Evolutionary conservation across 2,888 invertebrate species (phyloP), one percentile per base, ranked within the genome.

Genomic region (Iphiclides podalirius): DNA sequence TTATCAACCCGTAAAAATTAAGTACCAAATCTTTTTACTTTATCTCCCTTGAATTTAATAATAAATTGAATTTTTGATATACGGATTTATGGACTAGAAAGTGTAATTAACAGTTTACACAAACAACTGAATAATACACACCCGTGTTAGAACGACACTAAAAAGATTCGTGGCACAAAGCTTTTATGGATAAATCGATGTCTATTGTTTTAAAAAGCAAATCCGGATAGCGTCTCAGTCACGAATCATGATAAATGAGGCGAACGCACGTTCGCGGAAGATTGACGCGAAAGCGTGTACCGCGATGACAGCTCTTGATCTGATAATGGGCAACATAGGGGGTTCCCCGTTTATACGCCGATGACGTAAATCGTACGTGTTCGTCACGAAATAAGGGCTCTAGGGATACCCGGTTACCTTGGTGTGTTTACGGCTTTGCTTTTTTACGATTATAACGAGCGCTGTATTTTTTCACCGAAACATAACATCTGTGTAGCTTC

Each of bases 171-270:
- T 4, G 4, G 20, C 8, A 2, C 7, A 7, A 35, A 14, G 9
- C 43, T 26, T 45, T 28, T 13, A 37, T 6, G 26, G n/a, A n/a
- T 14, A 28, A 14, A 13, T 16, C 26, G 36, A 47, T 17, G 15
- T 36, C 9, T 36, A 34, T 38, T 38, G 38, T 49, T 43, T 52
- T 50, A 45, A 47, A 54, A 39, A 52, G 48, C 53, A 49, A 38
- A 59, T 53, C 51, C 53, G 38, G 43, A 47, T 53, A 46, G 44
- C 49, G 56, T 48, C 56, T 54, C 48, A 55, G 52, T 51, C 56
- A 52, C 49, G 57, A 39, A 52, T 60, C 54, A 58, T 71, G 70
- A 72, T 68, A 73, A 75, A 73, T 70, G 67, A 69, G 61, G 57
- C 60, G 56, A 58, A 59, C 62, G 64, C 55, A 48, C 58, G 60